Evolutionary conservation across 2,113 vertebrate genomes (phyloP), one percentile per base, ranked within the genome.

Genomic region (Myotis lucifugus): DNA sequence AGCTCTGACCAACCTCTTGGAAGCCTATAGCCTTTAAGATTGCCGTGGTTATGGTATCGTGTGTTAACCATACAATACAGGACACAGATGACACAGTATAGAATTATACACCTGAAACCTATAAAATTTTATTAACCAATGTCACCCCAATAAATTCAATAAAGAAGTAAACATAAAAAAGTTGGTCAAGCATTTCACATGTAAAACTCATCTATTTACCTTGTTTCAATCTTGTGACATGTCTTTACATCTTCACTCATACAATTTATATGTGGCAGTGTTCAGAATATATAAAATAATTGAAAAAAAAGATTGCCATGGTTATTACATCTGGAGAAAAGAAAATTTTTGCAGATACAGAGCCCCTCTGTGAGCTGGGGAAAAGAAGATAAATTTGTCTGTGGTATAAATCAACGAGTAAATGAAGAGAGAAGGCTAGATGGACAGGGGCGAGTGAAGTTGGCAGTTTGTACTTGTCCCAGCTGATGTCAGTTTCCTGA

Each of bases 381-480:
- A 61, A 70, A 91, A 25, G n/a, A 42, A 23, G 32, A 64, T 50
- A 90, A 88, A 92, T 89, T n/a, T 40, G 21, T 56, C 17, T 29
- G 23, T 73, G n/a, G 3, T 69, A 50, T 88, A 97, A 93, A 88
- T 90, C 77, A 82, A 40, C 34, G 76, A 84, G 34, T n/a, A 92
- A 92, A 85, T 96, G 94, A 90, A 72, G 61, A 96, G 72, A 54
- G 61, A 88, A 90, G 34, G 56, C 37, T 17, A 46, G 61, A 79
- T 95, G 37, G 85, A 88, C 70, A 96, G 81, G 32, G 85, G 23
- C 73, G 69, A 42, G 82, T 52, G 85, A 92, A 64, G 76, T 56
- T 83, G 73, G 54, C 82, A 72, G 46, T 76, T 91, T 81, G 56
- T 78, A 40, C 40, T 29, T 37, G 34, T 96, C 78, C 69, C 64